Percentiles rank a stretch among this genome's conserved stretches.
Conservation (phyloP, 2,113 vertebrate species). For the human (Homo sapiens) region DNA sequence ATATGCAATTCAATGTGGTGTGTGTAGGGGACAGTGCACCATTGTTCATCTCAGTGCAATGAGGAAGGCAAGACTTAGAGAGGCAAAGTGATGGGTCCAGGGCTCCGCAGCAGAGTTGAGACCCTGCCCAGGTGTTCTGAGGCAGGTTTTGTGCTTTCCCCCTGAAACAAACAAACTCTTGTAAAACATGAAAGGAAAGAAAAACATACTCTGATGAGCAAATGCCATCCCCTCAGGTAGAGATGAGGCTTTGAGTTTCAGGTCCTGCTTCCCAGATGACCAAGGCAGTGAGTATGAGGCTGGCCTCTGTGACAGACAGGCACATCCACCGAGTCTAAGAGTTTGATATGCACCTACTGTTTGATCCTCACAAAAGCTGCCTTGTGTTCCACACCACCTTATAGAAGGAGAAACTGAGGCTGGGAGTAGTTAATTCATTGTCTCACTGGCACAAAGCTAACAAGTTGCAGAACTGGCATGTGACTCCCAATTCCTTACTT, state of each 20-base stretch:
- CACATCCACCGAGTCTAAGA: background rate
- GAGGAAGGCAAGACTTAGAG: no score
- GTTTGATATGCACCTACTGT: background rate
- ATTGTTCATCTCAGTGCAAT: background rate
- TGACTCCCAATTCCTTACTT: background rate
- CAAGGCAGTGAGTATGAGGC: fast-evolving
- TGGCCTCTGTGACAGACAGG: background rate
- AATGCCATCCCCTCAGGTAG: background rate
- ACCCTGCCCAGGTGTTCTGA: background rate
- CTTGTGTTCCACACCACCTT: no score
- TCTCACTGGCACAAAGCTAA: background rate
- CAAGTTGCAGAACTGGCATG: background rate
- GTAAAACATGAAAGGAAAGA: background rate
- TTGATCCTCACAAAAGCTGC: background rate
- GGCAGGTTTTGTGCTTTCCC: background rate
- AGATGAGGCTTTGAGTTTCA: background rate
- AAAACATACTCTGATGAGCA: background rate
- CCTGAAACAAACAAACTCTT: background rate
- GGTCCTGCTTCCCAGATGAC: background rate
- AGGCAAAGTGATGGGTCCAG: fast-evolving
- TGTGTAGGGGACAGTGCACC: fast-evolving
- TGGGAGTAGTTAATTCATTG: background rate
- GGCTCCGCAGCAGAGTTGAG: background rate
- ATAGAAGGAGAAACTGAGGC: background rate
- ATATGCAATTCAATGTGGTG: background rate